phyloP scores from a whole-genome alignment of 1,140 invertebrate species.

The Megalonaias nervosa region DNA sequence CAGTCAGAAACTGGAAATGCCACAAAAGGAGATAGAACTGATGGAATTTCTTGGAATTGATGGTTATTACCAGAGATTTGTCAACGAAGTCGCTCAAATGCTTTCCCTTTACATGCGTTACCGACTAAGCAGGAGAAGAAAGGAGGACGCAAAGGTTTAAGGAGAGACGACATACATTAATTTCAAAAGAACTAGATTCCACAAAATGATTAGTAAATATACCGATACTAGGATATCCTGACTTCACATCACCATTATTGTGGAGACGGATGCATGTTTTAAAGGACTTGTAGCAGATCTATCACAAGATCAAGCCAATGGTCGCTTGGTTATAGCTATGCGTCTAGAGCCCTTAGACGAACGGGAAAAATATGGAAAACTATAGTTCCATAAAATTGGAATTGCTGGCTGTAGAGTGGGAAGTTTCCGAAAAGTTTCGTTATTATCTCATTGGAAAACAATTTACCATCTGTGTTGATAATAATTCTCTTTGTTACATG shows the following conservation, averaged over 20 bases:
- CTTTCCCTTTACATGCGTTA: slow-evolving; percentile 64
- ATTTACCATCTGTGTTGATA: slow-evolving; percentile 30
- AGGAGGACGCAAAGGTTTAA: neutral
- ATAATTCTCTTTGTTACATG: slow-evolving; percentile 27
- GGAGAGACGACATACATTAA: slow-evolving; percentile 36
- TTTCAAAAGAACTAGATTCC: slow-evolving; percentile 12
- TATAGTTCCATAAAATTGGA: slow-evolving; percentile 16
- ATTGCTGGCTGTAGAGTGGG: slow-evolving; percentile 40
- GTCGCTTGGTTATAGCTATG: slow-evolving; percentile 23
- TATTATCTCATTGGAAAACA: slow-evolving; percentile 28
- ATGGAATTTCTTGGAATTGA: slow-evolving; percentile 71
- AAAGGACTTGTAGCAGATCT: slow-evolving; percentile 66
- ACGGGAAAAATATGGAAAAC: slow-evolving; percentile 21
- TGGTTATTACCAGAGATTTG: slow-evolving; percentile 68
- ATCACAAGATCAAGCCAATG: slow-evolving; percentile 24
- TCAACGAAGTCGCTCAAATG: slow-evolving; percentile 61
- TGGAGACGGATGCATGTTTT: slow-evolving; percentile 70
- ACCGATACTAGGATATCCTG: slow-evolving; percentile 56
- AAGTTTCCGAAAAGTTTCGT: slow-evolving; percentile 32
- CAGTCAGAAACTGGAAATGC: slow-evolving; percentile 51
- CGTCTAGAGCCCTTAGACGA: slow-evolving; percentile 24
- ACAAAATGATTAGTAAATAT: slow-evolving; percentile 49
- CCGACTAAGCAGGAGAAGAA: slow-evolving; percentile 5
- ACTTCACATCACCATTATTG: slow-evolving; percentile 61
- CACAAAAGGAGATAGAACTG: slow-evolving; percentile 50